These are phyloP conservation scores for Acleris literana DNA, from an alignment of 2,888 invertebrate genomes.

Conservation along the genomic window DNA sequence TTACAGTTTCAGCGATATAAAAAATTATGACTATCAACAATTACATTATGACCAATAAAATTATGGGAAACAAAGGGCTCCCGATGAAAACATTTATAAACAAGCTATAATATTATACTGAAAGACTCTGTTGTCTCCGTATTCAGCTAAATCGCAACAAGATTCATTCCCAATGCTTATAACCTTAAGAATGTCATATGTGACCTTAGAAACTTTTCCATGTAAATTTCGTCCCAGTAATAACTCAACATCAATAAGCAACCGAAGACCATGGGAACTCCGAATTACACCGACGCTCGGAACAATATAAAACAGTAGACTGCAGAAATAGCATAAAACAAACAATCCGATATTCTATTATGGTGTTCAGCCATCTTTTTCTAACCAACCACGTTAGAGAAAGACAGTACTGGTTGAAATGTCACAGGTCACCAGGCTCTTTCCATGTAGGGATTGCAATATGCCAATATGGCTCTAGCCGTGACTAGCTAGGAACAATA, in stretches of 20 bases:
- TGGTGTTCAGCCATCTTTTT: conserved; percentile 65
- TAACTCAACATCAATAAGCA: conserved; percentile 7
- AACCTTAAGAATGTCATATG: too few relatives aligned
- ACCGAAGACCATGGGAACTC: conserved; percentile 30
- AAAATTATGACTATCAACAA: too few relatives aligned
- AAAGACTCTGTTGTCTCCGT: too few relatives aligned
- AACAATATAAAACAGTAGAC: conserved; percentile 73
- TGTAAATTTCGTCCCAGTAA: not conserved
- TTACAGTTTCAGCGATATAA: too few relatives aligned
- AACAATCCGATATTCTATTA: conserved; percentile 77
- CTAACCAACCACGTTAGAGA: conserved; percentile 52
- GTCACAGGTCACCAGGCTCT: conserved; percentile 83
- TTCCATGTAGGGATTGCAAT: conserved; percentile 78
- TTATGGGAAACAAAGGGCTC: too few relatives aligned
- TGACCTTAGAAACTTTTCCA: not conserved
- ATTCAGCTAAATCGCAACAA: too few relatives aligned
- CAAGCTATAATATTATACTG: too few relatives aligned
- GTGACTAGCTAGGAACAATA: conserved; percentile 77
- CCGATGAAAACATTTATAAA: too few relatives aligned
- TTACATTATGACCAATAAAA: too few relatives aligned
- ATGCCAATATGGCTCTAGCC: conserved; percentile 81
- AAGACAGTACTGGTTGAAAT: conserved; percentile 76
- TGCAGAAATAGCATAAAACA: conserved; percentile 79
- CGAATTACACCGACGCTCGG: conserved; percentile 46
- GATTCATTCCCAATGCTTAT: too few relatives aligned